Percentiles rank a stretch among this genome's conserved stretches.
Evolutionary conservation across 2,113 vertebrate genomes (phyloP).

Genomic region (Zosterops hypoxanthus): DNA sequence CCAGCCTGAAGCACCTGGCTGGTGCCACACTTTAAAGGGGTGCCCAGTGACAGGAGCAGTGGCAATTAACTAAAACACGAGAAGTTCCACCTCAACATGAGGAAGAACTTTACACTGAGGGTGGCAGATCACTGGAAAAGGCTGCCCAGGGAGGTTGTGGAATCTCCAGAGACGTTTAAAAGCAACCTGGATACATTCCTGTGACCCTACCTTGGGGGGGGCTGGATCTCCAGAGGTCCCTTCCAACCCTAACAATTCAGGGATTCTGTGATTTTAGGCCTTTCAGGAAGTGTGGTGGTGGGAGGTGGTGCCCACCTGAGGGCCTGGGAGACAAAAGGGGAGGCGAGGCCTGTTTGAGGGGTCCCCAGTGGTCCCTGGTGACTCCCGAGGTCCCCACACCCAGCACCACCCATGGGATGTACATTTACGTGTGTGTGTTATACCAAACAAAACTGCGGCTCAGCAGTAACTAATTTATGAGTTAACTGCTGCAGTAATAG

Average conservation of each 20-base stretch:
- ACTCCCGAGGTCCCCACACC: fast-evolving
- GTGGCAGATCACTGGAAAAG: not conserved
- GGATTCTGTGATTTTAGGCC: not conserved
- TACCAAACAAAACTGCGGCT: fast-evolving
- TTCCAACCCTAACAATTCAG: not conserved
- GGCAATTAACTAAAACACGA: not conserved
- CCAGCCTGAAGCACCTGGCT: not conserved
- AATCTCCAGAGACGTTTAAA: not conserved
- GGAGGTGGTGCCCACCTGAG: not conserved
- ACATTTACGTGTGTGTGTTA: not conserved
- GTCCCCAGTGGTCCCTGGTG: not conserved
- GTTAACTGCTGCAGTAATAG: not conserved
- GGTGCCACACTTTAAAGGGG: not conserved
- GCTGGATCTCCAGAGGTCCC: not conserved
- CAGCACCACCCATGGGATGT: not conserved
- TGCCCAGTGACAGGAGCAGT: not conserved
- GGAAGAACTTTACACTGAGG: not conserved
- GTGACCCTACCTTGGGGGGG: not conserved
- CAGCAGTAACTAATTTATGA: not conserved
- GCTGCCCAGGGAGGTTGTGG: fast-evolving
- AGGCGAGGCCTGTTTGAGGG: not conserved
- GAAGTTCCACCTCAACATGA: not conserved
- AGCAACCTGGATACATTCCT: not conserved
- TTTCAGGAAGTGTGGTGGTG: not conserved
- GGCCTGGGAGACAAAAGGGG: not conserved